Base-by-base conservation (phyloP, 2,797 vertebrate species). In the Pipistrellus pipistrellus region DNA sequence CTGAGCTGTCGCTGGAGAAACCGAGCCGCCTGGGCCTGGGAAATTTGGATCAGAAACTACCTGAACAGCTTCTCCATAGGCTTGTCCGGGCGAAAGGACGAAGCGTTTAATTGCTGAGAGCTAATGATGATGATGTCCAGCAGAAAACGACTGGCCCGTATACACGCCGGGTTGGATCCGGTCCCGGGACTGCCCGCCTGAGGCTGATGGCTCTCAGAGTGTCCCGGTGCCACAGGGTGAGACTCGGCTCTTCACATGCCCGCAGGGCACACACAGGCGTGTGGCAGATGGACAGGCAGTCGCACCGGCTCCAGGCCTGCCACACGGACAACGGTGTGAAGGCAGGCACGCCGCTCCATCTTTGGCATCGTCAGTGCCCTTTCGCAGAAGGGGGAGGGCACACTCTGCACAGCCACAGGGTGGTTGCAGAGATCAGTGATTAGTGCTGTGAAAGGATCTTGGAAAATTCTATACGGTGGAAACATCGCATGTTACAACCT, bases 111-210 rank as follows among this genome's bases (percentile, higher is more conserved):
- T 62, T 62, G 68, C 44, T 59, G 66, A 82, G 84, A 84, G 80
- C 91, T 88, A 95, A 95, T 78, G 93, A 94, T 90, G 85, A 93
- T 76, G 78, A 27, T 75, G 41, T 73, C 73, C 71, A 82, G 75
- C 76, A 88, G 91, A 57, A 95, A 96, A 89, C 84, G 23, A 85
- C 59, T 87, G 85, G 41, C 55, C 68, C 27, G 0, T 41, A 62
- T 48, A 10, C 57, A 83, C 66, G 27, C 57, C 46, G n/a, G 66
- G 25, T 64, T 51, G 46, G 72, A 62, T 82, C 72, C 0, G 25
- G 83, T 82, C 48, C 55, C 14, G 23, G 83, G n/a, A 71, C 27
- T 13, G 11, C 35, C 82, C 35, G 25, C 64, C 30, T 9, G 10
- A 23, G 32, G 51, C 76, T 30, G 1, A 2, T 44, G 80, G 84